Evolutionary conservation across 2,888 invertebrate species (phyloP), one percentile per base, ranked within the genome.

Genomic region (Teleiodes luculella): DNA sequence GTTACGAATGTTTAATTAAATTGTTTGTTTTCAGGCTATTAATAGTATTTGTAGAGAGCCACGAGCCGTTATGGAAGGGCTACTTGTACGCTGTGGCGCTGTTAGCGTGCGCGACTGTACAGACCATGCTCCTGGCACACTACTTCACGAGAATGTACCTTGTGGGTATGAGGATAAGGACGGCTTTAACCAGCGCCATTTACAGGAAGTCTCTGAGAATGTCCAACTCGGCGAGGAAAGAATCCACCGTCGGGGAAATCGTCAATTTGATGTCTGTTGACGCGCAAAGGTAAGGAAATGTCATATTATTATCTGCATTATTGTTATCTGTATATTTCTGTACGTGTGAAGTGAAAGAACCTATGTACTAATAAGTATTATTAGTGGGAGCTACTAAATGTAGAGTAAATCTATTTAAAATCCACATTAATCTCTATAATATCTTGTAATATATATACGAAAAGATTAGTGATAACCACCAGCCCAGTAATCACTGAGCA

Each of bases 261-360:
- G 97, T 97, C 10, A 97, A 97, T 78, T 87, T 97, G 60, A 97
- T 97, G 97, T 94, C 96, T 4, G 97, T 97, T 0, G 97, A 97
- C 80, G 96, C 96, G 1, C 97, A 97, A 79, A 92, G 94, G 88
- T 90, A 72, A 65, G 59, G 10, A 39, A 7, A 2, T 14, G n/a
- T n/a, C n/a, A n/a, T n/a, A n/a, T n/a, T n/a, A n/a, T n/a, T n/a
- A n/a, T n/a, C n/a, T n/a, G n/a, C n/a, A n/a, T n/a, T n/a, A n/a
- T n/a, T n/a, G n/a, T n/a, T n/a, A n/a, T n/a, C n/a, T n/a, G n/a
- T n/a, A n/a, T n/a, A n/a, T n/a, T n/a, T n/a, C n/a, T n/a, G n/a
- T n/a, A n/a, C n/a, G n/a, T n/a, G n/a, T n/a, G n/a, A n/a, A n/a
- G n/a, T n/a, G n/a, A n/a, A n/a, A n/a, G n/a, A n/a, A n/a, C n/a